Percentiles rank a stretch among this genome's conserved stretches.
Evolutionary conservation across 2,888 invertebrate species (phyloP).

Genomic region (Priocnemis perturbator): DNA sequence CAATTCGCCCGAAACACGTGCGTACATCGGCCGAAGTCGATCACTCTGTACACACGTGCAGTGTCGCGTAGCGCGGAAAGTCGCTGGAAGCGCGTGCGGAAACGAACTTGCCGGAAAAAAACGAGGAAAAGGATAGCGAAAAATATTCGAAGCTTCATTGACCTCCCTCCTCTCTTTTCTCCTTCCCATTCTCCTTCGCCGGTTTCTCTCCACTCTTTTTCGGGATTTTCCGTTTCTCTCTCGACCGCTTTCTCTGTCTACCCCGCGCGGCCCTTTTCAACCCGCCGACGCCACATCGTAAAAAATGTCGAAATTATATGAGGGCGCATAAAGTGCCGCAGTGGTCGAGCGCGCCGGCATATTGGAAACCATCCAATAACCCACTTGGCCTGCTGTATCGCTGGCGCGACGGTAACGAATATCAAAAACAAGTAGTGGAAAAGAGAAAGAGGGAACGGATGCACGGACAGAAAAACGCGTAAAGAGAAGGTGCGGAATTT

Average conservation of each 20-base stretch:
- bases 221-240: not conserved
- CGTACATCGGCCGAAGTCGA: too few relatives aligned
- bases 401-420: conserved; percentile 38
- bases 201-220: not conserved
- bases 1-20: too few relatives aligned
- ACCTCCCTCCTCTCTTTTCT: not conserved
- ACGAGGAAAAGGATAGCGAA: too few relatives aligned
- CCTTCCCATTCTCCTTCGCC: not conserved
- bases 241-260: not conserved
- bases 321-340: conserved; percentile 49
- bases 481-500: not conserved
- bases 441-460: not conserved
- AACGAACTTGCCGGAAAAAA: too few relatives aligned
- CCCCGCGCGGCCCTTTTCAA: not conserved
- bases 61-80: too few relatives aligned
- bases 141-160: too few relatives aligned
- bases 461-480: not conserved
- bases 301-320: conserved; percentile 48
- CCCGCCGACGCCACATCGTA: conserved; percentile 21
- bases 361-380: conserved; percentile 61
- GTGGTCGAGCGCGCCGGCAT: conserved; percentile 50
- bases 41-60: too few relatives aligned
- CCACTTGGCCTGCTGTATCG: conserved; percentile 54
- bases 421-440: conserved; percentile 19
- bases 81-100: too few relatives aligned